Base-by-base conservation (phyloP, 2,888 invertebrate species). In the Melipona bicolor region DNA sequence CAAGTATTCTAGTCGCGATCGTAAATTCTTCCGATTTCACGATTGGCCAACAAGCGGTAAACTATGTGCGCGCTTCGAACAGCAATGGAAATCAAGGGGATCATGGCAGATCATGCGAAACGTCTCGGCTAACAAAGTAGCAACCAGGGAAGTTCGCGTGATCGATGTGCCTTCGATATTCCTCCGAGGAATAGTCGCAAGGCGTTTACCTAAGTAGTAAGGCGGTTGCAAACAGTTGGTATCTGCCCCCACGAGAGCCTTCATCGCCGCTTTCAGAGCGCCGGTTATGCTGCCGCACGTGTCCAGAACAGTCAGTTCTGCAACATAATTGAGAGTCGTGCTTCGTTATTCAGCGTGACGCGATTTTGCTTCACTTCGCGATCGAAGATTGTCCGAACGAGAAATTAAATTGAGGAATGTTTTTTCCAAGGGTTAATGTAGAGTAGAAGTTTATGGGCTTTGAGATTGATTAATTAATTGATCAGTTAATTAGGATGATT, bases 201-300 rank as follows among this genome's bases (percentile, higher is more conserved):
- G 9, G 11, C 49, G 52, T 75, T 81, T 75, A 95, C 95, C 95
- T 85, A 95, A 89, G 77, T 93, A 94, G 81, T 94, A 87, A 43
- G 95, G 95, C 27, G 95, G 93, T 72, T 94, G 92, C 43, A 94
- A 89, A 67, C 95, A 95, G 64, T 93, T 93, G 49, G 94, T 91
- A 62, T 95, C 93, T 5, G 93, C 92, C 87, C 91, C 91, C 4
- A 95, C 93, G 70, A 95, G 90, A 75, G 94, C 92, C 83, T 94
- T 94, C 91, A 95, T 93, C 3, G 94, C 91, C 11, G 94, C 94
- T 82, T 93, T 94, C 75, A 94, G 86, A 32, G 94, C 91, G 15
- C 93, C 94, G 15, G 93, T 87, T 52, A 93, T 88, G 74, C 91
- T 93, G n/a, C 94, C 94, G 85, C 95, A 95, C 21, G 95, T 95